A percentile compares a stretch with the other conserved stretches of the same genome.
These are phyloP conservation scores for Cyrtodaria siliqua DNA, from an alignment of 2,888 invertebrate species.

Conservation along the genomic window DNA sequence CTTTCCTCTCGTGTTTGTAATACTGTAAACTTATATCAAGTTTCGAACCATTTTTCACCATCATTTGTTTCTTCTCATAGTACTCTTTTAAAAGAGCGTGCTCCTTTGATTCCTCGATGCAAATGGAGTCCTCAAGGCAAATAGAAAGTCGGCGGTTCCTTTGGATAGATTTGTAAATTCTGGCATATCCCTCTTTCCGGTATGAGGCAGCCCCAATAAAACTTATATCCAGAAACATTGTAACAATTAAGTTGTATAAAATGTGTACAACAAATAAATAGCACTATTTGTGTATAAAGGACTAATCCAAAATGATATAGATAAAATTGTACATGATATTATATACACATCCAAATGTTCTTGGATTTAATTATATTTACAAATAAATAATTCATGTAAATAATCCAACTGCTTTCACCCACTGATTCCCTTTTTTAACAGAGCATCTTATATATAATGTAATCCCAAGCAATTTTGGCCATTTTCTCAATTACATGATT, in stretches of 20 bases:
- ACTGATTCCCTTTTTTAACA: too few relatives aligned
- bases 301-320: too few relatives aligned
- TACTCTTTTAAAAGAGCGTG: not conserved
- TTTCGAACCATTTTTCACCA: not conserved
- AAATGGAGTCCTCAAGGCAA: slow-evolving; percentile 49
- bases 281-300: slow-evolving; percentile 26
- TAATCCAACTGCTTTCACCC: too few relatives aligned
- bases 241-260: too few relatives aligned
- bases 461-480: not conserved
- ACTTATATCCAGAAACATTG: slow-evolving; percentile 64
- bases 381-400: too few relatives aligned
- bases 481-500: not conserved
- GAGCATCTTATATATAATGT: not conserved
- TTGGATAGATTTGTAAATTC: slow-evolving; percentile 43
- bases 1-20: slow-evolving; percentile 33
- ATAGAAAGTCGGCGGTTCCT: slow-evolving; percentile 49
- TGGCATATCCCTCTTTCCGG: slow-evolving; percentile 54
- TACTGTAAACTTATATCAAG: slow-evolving; percentile 33
- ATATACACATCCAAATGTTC: not conserved
- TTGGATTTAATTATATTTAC: not conserved
- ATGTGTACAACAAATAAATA: not conserved
- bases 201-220: slow-evolving; percentile 58
- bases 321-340: not conserved
- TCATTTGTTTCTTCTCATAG: too few relatives aligned
- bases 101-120: slow-evolving; percentile 37